Base-by-base conservation (phyloP, 2,888 invertebrate genomes). In the Barypeithes pellucidus region DNA sequence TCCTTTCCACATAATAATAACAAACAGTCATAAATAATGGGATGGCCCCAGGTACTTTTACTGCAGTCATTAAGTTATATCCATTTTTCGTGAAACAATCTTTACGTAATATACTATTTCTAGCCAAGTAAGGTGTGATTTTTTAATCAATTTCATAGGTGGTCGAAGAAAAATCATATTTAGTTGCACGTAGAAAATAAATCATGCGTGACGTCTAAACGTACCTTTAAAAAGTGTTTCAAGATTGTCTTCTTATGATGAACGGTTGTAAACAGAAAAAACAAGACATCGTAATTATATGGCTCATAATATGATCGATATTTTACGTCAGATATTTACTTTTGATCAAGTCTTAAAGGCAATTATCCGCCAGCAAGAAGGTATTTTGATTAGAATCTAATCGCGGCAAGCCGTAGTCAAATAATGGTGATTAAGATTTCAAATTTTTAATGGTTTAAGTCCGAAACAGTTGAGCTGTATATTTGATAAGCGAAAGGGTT, bases 341-440 rank as follows among this genome's bases (percentile, higher is more conserved):
- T 63, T 50, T 50, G 50, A 63, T 63, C 47, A 50, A 24, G 33
- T 11, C 14, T 54, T 41, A 50, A 39, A 52, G 11, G 36, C 54
- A 66, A 66, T 66, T 66, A 54, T 22, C 20, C 7, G 16, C 36
- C 63, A 45, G 29, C 16, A 50, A 63, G 50, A 50, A 33, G 36
- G 18, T 20, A 50, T 63, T 41, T 36, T 63, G 50, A 63, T 63
- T 63, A 18, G 63, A 63, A 63, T 45, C 43, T 63, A 63, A 63
- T 63, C 61, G 41, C 43, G 43, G 16, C 54, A 57, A n/a, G n/a
- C n/a, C 54, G 29, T 5, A 16, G 7, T 29, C 29, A 52, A 29
- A 52, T 50, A 57, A 33, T 7, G 18, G 54, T 33, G 16, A 57
- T 57, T 57, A 57, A 57, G 33, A 14, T 33, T 57, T 57, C 33